Percentiles rank a stretch among this genome's conserved stretches.
Evolutionary conservation across 1,140 invertebrate species (phyloP).

Genomic region (Drosophila virilis): DNA sequence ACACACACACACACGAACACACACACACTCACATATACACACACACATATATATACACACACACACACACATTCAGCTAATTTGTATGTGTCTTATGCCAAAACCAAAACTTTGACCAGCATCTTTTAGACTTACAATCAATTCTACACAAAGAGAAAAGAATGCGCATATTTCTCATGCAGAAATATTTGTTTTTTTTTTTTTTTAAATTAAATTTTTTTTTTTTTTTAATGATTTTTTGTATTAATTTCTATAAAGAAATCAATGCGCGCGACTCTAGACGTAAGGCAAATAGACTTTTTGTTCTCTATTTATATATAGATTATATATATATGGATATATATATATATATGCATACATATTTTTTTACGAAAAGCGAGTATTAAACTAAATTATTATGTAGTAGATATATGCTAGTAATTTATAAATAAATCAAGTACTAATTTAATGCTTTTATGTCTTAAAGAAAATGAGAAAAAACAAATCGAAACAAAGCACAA

Average conservation of each 20-base stretch:
- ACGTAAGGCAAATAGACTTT: constrained; percentile 53
- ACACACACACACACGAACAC: constrained; percentile 19
- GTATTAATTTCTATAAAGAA: neutral
- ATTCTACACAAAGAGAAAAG: constrained; percentile 10
- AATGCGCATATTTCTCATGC: constrained; percentile 39
- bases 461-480: constrained; percentile 30
- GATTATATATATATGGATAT: constrained; percentile 21
- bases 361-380: constrained; percentile 31
- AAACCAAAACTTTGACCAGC: constrained; percentile 70
- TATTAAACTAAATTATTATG: constrained; percentile 43
- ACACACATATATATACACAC: constrained; percentile 23
- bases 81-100: constrained; percentile 64
- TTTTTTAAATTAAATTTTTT: constrained; percentile 10
- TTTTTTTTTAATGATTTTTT: constrained; percentile 21
- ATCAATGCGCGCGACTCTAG: constrained; percentile 44
- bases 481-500: constrained; percentile 30
- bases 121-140: constrained; percentile 51
- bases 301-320: constrained; percentile 54
- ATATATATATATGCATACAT: constrained; percentile 33
- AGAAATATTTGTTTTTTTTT: constrained; percentile 12
- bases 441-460: constrained; percentile 36
- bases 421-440: constrained; percentile 32
- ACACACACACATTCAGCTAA: constrained; percentile 13
- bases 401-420: constrained; percentile 32
- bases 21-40: neutral